Percentiles rank a stretch among this genome's conserved stretches.
These are phyloP conservation scores for Plagiodera versicolora DNA, from an alignment of 2,888 invertebrate genomes.

Conservation along the genomic window DNA sequence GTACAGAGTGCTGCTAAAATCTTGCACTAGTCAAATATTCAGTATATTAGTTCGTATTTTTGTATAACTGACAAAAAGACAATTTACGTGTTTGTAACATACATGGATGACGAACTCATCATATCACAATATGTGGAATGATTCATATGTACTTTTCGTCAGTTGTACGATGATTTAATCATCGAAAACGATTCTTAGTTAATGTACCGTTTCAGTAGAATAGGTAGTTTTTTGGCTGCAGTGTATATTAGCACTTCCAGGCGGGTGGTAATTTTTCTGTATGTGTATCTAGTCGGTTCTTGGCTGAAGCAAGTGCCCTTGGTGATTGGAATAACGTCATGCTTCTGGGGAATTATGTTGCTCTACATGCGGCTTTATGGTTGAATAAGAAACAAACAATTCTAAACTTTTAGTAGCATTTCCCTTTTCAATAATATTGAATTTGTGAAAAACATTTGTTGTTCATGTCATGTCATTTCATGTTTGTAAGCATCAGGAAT, in stretches of 20 bases:
- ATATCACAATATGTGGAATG: too few species aligned
- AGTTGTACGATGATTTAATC: too few species aligned
- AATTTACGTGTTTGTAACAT: too few species aligned
- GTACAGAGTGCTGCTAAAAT: background rate
- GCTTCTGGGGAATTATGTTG: slow-evolving; percentile 82
- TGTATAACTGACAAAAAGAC: background rate
- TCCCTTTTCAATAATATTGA: background rate
- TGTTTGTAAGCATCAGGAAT: slow-evolving; percentile 9
- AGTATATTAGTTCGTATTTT: background rate
- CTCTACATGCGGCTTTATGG: slow-evolving; percentile 72
- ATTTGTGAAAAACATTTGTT: slow-evolving; percentile 30
- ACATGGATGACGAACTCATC: too few species aligned
- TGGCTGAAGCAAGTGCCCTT: slow-evolving; percentile 71
- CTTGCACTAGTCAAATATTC: background rate
- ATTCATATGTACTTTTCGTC: too few species aligned
- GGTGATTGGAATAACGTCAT: slow-evolving; percentile 87
- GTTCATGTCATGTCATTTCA: slow-evolving; percentile 25
- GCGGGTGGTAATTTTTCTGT: slow-evolving; percentile 49
- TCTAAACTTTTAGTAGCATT: slow-evolving; percentile 26
- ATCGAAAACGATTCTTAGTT: too few species aligned
- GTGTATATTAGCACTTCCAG: slow-evolving; percentile 57
- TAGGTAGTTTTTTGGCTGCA: slow-evolving; percentile 38
- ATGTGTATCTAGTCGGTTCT: slow-evolving; percentile 59
- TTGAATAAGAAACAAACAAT: slow-evolving; percentile 36
- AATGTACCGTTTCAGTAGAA: too few species aligned